These are phyloP conservation scores for Sclerurus mexicanus DNA, from an alignment of 2,113 vertebrate species.

Conservation along the genomic window DNA sequence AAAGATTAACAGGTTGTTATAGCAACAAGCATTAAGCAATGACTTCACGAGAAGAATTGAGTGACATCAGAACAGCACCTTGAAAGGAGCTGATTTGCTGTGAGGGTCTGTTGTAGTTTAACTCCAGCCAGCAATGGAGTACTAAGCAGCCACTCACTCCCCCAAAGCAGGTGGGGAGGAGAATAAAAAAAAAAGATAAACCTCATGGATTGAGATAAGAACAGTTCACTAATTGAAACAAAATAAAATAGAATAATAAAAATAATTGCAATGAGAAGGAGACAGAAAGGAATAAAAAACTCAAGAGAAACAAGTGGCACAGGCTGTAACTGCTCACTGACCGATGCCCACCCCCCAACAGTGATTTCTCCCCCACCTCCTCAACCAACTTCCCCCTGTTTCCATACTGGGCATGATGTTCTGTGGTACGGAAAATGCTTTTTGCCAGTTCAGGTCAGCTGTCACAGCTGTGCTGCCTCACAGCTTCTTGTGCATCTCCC, in stretches of 20 bases:
- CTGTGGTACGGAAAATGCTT: neutral
- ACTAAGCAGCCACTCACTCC: neutral
- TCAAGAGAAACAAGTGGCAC: neutral
- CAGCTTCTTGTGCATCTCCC: neutral
- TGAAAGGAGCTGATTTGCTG: neutral
- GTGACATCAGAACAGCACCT: slow-evolving; percentile 32
- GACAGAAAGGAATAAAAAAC: neutral
- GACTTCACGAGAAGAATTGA: neutral
- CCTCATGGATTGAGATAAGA: neutral
- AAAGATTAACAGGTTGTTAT: neutral
- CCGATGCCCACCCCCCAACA: neutral
- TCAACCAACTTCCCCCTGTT: accelerated
- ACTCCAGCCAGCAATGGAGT: neutral
- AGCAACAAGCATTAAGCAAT: neutral
- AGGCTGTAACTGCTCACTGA: neutral
- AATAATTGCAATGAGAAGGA: neutral
- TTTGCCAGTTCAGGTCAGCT: neutral
- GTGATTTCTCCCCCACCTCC: accelerated
- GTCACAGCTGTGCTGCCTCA: neutral
- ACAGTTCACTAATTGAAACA: neutral
- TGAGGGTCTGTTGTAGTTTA: neutral
- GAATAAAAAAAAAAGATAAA: too few species aligned
- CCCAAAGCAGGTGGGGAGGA: neutral
- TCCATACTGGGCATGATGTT: neutral
- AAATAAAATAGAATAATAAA: neutral